Evolutionary conservation across 2,113 vertebrate species (phyloP).

Genomic region (Nesoenas mayeri): DNA sequence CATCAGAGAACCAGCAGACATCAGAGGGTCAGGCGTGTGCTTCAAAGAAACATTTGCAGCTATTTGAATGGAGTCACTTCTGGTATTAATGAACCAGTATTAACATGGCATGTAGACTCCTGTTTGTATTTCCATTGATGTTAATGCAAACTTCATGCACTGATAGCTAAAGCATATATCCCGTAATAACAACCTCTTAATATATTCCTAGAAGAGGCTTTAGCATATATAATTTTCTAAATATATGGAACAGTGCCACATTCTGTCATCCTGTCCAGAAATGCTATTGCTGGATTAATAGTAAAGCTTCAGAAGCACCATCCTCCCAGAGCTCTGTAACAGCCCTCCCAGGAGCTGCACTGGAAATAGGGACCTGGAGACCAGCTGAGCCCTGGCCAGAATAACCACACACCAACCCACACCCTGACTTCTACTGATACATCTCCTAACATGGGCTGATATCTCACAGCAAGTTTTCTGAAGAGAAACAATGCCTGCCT

Average conservation of each 20-base stretch:
- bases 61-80: background rate
- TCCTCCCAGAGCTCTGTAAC: background rate
- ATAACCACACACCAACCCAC: background rate
- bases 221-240: background rate
- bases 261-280: background rate
- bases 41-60: background rate
- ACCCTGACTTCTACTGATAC: accelerated
- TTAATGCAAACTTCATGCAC: background rate
- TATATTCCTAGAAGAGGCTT: background rate
- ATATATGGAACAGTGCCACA: background rate
- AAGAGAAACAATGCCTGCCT: background rate
- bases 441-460: background rate
- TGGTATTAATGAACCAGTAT: background rate
- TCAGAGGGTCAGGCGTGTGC: background rate
- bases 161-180: background rate
- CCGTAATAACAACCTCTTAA: background rate
- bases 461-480: background rate
- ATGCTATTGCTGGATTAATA: background rate
- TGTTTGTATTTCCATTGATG: background rate
- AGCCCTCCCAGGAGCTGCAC: background rate
- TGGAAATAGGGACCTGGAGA: background rate
- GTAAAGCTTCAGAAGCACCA: background rate
- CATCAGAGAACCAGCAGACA: background rate
- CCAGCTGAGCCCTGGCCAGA: background rate
- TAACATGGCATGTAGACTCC: no score